Evolutionary conservation across 2,113 vertebrate species (phyloP).

Genomic region (Raphicerus campestris): DNA sequence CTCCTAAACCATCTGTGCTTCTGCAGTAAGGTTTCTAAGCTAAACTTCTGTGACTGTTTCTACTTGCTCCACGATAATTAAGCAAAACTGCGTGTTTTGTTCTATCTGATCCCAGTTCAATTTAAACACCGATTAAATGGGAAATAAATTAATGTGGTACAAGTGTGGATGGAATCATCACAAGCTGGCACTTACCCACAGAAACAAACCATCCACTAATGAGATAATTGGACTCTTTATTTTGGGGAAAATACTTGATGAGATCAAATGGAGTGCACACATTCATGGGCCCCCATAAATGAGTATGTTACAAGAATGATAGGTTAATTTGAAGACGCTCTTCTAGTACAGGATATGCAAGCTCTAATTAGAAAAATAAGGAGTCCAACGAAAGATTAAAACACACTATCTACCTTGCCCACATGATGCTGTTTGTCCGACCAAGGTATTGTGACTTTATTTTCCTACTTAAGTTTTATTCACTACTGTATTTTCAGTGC

Average conservation of each 20-base stretch:
- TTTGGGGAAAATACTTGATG: neutral
- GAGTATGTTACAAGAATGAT: neutral
- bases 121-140: slow-evolving; percentile 1
- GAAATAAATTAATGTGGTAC: neutral
- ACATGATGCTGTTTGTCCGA: neutral
- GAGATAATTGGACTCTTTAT: neutral
- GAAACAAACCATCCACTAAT: neutral
- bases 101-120: neutral
- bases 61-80: slow-evolving; percentile 9
- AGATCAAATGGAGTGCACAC: neutral
- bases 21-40: neutral
- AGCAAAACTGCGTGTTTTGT: neutral
- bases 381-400: neutral
- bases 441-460: neutral
- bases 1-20: neutral
- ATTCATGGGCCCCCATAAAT: neutral
- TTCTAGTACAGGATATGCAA: neutral
- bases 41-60: neutral
- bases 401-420: neutral
- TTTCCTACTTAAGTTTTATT: neutral
- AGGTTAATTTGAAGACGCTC: neutral
- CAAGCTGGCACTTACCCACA: neutral
- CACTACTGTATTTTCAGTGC: neutral
- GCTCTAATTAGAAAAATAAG: neutral
- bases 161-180: neutral